Evolutionary conservation across 2,888 invertebrate genomes (phyloP).

Genomic region (Acronicta psi): DNA sequence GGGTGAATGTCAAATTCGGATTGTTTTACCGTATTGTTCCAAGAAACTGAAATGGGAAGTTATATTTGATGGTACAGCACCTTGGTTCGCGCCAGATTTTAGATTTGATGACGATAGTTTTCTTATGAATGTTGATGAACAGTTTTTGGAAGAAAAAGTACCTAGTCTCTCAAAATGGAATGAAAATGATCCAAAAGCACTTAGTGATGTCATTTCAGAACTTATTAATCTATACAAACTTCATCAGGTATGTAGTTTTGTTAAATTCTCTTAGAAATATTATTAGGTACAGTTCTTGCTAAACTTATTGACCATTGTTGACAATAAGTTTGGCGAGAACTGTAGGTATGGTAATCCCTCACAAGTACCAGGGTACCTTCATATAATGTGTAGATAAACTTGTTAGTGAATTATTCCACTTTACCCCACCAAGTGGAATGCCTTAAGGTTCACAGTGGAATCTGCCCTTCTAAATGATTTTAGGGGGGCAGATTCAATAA

Average conservation of each 20-base stretch:
- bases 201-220: conserved; percentile 90
- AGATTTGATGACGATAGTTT: conserved; percentile 92
- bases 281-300: too few relatives aligned
- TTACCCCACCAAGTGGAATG: too few relatives aligned
- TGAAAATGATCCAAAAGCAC: conserved; percentile 87
- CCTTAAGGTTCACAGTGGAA: too few relatives aligned
- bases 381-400: too few relatives aligned
- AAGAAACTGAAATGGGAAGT: conserved; percentile 91
- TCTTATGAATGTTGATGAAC: conserved; percentile 88
- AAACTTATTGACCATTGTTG: too few relatives aligned
- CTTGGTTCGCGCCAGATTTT: conserved; percentile 93
- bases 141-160: conserved; percentile 84
- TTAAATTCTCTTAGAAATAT: not conserved
- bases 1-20: conserved; percentile 88
- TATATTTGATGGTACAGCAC: conserved; percentile 90
- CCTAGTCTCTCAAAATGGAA: conserved; percentile 91
- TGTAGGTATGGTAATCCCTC: too few relatives aligned
- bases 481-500: too few relatives aligned
- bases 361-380: too few relatives aligned
- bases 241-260: conserved; percentile 87
- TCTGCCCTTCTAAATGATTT: too few relatives aligned
- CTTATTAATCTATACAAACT: conserved; percentile 90
- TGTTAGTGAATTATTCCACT: too few relatives aligned
- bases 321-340: too few relatives aligned
- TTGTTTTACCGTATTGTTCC: conserved; percentile 92